A percentile compares a stretch with the other conserved stretches of the same genome.
phyloP scores from a whole-genome alignment of 1,140 invertebrate species.

The Eupristina koningsbergeri region DNA sequence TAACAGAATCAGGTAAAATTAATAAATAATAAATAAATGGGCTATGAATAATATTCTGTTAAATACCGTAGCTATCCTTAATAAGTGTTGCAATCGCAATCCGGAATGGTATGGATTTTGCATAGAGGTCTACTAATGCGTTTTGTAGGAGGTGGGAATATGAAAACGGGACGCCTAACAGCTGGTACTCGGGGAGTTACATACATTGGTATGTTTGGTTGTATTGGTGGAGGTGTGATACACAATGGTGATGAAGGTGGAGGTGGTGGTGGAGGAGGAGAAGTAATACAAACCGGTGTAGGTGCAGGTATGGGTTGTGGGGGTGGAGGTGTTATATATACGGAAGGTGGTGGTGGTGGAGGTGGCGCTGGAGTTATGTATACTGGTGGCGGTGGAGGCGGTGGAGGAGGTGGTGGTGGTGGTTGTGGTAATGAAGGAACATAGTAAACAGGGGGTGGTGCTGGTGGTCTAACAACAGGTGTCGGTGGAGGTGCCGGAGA shows the following conservation, averaged over 20 bases:
- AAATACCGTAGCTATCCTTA: not conserved
- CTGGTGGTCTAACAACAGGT: not conserved
- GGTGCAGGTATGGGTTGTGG: not conserved
- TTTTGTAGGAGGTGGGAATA: conserved; percentile 8
- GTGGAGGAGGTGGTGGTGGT: not conserved
- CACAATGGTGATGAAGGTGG: not conserved
- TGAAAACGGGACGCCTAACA: conserved; percentile 5
- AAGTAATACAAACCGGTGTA: too few relatives aligned
- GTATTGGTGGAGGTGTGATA: not conserved
- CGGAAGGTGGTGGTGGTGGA: not conserved
- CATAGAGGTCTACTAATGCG: conserved; percentile 10
- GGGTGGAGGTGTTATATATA: not conserved
- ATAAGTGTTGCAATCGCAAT: conserved; percentile 41
- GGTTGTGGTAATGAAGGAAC: not conserved
- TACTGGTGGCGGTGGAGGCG: conserved; percentile 17
- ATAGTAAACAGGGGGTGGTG: not conserved
- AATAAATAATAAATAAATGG: conserved; percentile 25
- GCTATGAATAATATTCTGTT: not conserved
- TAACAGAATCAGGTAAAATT: not conserved
- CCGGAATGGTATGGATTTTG: conserved; percentile 24
- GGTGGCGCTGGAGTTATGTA: not conserved
- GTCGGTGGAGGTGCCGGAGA: not conserved
- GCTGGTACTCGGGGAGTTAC: not conserved
- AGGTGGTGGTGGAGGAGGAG: conserved; percentile 2
- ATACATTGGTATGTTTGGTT: not conserved